Evolutionary conservation across 2,113 vertebrate genomes (phyloP).

Genomic region (Hyla sarda): DNA sequence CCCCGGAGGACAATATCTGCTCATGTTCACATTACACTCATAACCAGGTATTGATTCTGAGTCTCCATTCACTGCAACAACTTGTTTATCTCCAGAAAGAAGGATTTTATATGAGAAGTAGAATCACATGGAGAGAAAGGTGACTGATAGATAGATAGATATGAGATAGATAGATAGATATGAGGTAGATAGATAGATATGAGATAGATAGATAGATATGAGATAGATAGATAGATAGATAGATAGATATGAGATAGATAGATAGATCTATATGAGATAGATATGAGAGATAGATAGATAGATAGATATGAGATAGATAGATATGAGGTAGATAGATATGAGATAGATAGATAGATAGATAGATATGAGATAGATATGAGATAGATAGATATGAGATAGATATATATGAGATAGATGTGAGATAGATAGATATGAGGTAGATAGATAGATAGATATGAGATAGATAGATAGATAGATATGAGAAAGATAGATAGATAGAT

Average conservation of each 20-base stretch:
- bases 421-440: neutral
- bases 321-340: neutral
- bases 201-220: constrained; percentile 7
- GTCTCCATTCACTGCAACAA: neutral
- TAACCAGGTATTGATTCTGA: neutral
- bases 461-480: neutral
- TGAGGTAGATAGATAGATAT: too few relatives aligned
- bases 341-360: neutral
- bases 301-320: too few relatives aligned
- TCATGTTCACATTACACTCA: neutral
- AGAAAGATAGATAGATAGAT: too few relatives aligned
- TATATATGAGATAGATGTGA: neutral
- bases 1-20: neutral
- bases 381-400: neutral
- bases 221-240: neutral
- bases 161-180: neutral
- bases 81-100: neutral
- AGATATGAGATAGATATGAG: too few relatives aligned
- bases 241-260: neutral
- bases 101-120: neutral
- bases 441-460: neutral
- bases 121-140: neutral
- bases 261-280: too few relatives aligned
- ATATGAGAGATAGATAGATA: neutral
- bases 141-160: neutral